Evolutionary conservation across 2,888 invertebrate genomes (phyloP).

Genomic region (Stenoptilia bipunctidactyla): DNA sequence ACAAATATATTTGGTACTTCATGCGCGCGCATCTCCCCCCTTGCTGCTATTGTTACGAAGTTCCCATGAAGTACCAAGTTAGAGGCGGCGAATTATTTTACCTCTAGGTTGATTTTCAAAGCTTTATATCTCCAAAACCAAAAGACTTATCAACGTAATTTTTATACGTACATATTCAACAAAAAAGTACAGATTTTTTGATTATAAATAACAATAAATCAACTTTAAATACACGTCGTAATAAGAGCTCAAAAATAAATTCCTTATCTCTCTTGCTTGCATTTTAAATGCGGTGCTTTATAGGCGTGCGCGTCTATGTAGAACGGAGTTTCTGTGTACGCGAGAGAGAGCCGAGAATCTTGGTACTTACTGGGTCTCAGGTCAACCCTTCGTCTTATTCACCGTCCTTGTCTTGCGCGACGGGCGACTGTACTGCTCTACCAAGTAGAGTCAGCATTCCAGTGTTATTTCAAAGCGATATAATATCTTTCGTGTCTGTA

Average conservation of each 20-base stretch:
- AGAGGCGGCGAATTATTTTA: conserved; percentile 48
- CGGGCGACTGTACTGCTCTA: conserved; percentile 64
- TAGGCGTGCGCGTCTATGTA: conserved; percentile 53
- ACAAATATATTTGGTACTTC: conserved; percentile 41
- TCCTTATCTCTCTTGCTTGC: conserved; percentile 66
- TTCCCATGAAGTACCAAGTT: conserved; percentile 51
- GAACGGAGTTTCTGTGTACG: conserved; percentile 37
- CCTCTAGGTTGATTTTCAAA: conserved; percentile 49
- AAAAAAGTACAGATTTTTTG: conserved; percentile 52
- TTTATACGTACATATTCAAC: conserved; percentile 25
- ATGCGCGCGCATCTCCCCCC: conserved; percentile 58
- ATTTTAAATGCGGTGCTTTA: conserved; percentile 68
- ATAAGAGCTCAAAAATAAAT: conserved; percentile 43
- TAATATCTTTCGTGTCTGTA: too few species aligned
- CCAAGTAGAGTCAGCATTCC: conserved; percentile 24
- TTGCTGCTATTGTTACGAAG: conserved; percentile 70
- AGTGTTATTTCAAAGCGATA: conserved; percentile 16
- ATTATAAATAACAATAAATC: conserved; percentile 21
- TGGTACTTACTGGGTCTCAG: conserved; percentile 59
- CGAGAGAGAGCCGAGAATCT: conserved; percentile 32
- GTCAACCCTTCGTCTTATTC: conserved; percentile 73
- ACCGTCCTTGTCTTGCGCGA: conserved; percentile 69
- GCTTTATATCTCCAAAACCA: conserved; percentile 25
- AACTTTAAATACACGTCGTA: conserved; percentile 14
- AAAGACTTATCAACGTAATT: conserved; percentile 5